Evolutionary conservation across 2,113 vertebrate genomes (phyloP).

Genomic region (Brachypteracias leptosomus): DNA sequence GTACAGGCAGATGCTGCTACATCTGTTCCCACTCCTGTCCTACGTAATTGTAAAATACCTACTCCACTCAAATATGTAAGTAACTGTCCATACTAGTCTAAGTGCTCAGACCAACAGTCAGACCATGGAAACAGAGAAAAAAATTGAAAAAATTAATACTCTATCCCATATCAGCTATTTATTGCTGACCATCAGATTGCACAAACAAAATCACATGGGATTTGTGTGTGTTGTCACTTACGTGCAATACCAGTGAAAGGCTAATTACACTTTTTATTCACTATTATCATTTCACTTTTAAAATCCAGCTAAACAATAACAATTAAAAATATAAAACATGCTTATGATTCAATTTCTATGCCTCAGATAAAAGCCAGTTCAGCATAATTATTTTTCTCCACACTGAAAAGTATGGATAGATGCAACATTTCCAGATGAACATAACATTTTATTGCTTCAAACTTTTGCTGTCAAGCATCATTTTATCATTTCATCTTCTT

Average conservation of each 20-base stretch:
- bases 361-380: not conserved
- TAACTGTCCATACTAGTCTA: not conserved
- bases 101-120: not conserved
- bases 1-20: not conserved
- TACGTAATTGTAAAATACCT: not conserved
- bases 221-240: not conserved
- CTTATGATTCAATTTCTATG: not conserved
- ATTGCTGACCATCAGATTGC: not conserved
- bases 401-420: not conserved
- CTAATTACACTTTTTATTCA: conserved; percentile 9
- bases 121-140: not conserved
- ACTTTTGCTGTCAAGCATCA: not conserved
- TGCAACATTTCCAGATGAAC: not conserved
- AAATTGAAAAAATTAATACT: not conserved
- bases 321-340: not conserved
- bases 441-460: conserved; percentile 8
- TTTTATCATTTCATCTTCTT: conserved; percentile 9
- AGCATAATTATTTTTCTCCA: not conserved
- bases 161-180: not conserved
- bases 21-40: not conserved
- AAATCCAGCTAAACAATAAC: not conserved
- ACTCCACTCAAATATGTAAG: not conserved
- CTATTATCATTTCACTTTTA: not conserved
- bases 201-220: not conserved
- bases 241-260: not conserved